Evolutionary conservation across 2,888 invertebrate genomes (phyloP).

Genomic region (Hipparchia semele): DNA sequence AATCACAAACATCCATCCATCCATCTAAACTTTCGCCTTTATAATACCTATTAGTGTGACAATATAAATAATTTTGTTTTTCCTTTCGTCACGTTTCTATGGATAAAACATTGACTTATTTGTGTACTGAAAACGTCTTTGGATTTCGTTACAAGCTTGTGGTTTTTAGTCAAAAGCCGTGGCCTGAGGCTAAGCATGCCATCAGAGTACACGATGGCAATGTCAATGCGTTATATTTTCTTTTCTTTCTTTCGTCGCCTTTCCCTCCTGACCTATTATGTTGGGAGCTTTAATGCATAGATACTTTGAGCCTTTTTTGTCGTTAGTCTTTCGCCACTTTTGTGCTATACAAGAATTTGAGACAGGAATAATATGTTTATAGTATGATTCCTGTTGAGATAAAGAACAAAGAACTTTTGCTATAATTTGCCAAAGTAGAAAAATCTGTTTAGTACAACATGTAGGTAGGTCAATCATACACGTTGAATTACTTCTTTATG

Average conservation of each 20-base stretch:
- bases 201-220: neutral
- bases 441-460: too few relatives aligned
- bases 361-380: neutral
- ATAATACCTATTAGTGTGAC: too few relatives aligned
- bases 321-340: constrained; percentile 15
- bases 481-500: too few relatives aligned
- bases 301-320: constrained; percentile 29
- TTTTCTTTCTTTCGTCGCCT: constrained; percentile 32
- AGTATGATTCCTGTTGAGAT: neutral
- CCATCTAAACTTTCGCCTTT: too few relatives aligned
- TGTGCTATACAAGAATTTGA: constrained; percentile 10
- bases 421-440: too few relatives aligned
- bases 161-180: neutral
- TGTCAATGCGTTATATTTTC: constrained; percentile 13
- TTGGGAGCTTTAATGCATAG: constrained; percentile 29
- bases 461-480: too few relatives aligned
- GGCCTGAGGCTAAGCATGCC: constrained; percentile 21
- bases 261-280: constrained; percentile 29
- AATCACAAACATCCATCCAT: too few relatives aligned
- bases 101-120: too few relatives aligned
- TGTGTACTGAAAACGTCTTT: neutral
- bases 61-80: too few relatives aligned
- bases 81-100: too few relatives aligned
- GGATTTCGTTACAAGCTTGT: neutral
- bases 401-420: neutral